Percentiles rank a stretch among this genome's conserved stretches.
Conservation (phyloP, 2,113 vertebrate species). For the Shinisaurus crocodilurus region DNA sequence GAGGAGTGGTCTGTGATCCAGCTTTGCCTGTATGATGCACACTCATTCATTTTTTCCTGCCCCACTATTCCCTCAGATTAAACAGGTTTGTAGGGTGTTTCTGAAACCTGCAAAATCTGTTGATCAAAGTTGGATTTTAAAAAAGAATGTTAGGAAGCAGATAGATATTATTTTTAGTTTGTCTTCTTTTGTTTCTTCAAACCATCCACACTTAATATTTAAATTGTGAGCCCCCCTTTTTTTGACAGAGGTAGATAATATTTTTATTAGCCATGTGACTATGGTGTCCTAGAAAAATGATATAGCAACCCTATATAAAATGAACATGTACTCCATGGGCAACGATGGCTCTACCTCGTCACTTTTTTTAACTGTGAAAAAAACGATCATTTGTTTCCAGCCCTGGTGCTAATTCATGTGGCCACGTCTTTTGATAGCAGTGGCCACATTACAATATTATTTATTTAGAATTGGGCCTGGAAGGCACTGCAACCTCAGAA, state of each 20-base stretch:
- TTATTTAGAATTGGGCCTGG: no score
- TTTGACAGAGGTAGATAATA: background rate
- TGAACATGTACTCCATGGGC: background rate
- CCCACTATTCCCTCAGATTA: background rate
- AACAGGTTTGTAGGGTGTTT: background rate
- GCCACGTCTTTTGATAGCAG: no score
- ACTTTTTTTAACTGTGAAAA: background rate
- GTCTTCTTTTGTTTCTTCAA: background rate
- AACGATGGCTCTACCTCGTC: background rate
- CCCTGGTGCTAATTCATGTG: background rate
- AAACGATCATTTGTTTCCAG: background rate
- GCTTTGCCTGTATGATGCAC: background rate
- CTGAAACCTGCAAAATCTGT: background rate
- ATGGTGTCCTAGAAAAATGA: background rate
- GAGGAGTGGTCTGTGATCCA: background rate
- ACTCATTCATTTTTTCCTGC: background rate
- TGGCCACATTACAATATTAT: no score
- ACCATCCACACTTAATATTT: background rate
- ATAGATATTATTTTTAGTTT: background rate
- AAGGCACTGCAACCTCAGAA: no score
- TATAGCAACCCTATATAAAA: background rate
- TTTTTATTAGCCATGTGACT: background rate
- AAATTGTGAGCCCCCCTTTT: background rate
- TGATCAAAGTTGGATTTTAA: background rate
- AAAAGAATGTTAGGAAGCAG: background rate